phyloP scores from a whole-genome alignment of 2,797 vertebrate genomes.

The Petrocephalus schoutedeni region DNA sequence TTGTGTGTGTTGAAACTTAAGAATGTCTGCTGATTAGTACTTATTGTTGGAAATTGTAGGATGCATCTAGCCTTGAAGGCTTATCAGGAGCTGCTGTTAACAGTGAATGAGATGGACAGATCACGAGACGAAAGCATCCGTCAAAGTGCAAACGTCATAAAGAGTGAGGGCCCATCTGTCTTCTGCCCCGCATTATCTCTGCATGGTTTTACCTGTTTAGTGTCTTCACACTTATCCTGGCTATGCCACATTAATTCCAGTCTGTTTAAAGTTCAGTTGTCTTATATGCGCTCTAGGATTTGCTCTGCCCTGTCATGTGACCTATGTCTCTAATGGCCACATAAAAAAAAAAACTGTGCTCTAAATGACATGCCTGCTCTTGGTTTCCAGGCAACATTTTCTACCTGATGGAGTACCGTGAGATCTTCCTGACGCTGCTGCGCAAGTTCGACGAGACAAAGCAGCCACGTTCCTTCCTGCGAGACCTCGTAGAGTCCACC shows the following conservation, averaged over 20 bases:
- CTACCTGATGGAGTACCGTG: conserved; percentile 93
- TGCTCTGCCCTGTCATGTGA: background rate
- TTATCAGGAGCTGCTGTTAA: conserved; percentile 87
- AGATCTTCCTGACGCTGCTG: conserved; percentile 86
- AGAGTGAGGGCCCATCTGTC: conserved; percentile 69
- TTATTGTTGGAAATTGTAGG: conserved; percentile 50
- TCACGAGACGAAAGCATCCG: conserved; percentile 72
- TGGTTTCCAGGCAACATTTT: conserved; percentile 82
- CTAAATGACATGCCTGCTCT: background rate
- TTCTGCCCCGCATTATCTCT: background rate
- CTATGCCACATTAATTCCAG: background rate
- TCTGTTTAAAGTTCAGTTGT: background rate
- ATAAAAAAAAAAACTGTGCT: background rate
- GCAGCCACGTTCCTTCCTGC: conserved; percentile 81
- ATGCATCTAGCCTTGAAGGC: conserved; percentile 94
- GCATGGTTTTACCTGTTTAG: background rate
- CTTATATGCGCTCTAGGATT: background rate
- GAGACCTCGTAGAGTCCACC: conserved; percentile 86
- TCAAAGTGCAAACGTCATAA: conserved; percentile 83
- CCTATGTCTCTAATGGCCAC: background rate
- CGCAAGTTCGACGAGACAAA: conserved; percentile 84
- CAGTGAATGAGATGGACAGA: conserved; percentile 85
- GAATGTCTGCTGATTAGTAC: background rate
- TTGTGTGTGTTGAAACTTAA: background rate
- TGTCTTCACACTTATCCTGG: background rate